These are phyloP conservation scores for Herminia tarsipennalis DNA, from an alignment of 2,888 invertebrate genomes.

Conservation along the genomic window DNA sequence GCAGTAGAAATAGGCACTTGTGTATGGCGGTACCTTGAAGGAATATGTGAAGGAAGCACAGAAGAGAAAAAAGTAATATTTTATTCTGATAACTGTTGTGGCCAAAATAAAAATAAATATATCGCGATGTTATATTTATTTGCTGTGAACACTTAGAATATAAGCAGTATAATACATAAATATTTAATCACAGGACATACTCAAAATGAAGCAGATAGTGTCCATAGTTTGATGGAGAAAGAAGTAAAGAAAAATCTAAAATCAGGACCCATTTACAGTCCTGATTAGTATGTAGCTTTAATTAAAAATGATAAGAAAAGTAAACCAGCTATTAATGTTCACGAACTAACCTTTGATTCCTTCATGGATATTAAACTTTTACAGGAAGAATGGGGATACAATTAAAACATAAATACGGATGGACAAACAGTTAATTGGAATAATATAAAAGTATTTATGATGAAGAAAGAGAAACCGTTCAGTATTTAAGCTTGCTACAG, in stretches of 20 bases:
- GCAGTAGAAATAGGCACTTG: background rate
- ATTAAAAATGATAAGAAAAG: constrained; percentile 28
- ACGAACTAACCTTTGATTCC: constrained; percentile 24
- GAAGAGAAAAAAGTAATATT: constrained; percentile 3
- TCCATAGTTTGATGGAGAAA: constrained; percentile 51
- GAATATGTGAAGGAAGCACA: background rate
- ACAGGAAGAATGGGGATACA: constrained; percentile 38
- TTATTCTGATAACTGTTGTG: constrained; percentile 4
- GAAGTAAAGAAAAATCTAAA: constrained; percentile 46
- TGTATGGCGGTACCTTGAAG: background rate
- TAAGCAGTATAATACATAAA: constrained; percentile 48
- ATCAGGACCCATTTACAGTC: constrained; percentile 37
- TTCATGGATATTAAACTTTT: constrained; percentile 29
- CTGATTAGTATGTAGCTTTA: constrained; percentile 18
- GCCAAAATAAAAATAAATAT: constrained; percentile 42
- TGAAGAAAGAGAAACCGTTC: constrained; percentile 10
- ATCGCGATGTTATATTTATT: constrained; percentile 33
- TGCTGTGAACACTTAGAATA: constrained; percentile 29
- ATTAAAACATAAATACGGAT: constrained; percentile 25
- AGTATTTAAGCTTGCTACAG: constrained; percentile 26
- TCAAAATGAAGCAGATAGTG: constrained; percentile 55
- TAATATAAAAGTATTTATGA: constrained; percentile 29
- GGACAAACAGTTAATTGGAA: constrained; percentile 32
- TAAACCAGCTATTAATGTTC: constrained; percentile 25
- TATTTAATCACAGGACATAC: constrained; percentile 53